These are phyloP conservation scores for Diorhabda carinulata DNA, from an alignment of 1,140 invertebrate genomes.

Conservation along the genomic window DNA sequence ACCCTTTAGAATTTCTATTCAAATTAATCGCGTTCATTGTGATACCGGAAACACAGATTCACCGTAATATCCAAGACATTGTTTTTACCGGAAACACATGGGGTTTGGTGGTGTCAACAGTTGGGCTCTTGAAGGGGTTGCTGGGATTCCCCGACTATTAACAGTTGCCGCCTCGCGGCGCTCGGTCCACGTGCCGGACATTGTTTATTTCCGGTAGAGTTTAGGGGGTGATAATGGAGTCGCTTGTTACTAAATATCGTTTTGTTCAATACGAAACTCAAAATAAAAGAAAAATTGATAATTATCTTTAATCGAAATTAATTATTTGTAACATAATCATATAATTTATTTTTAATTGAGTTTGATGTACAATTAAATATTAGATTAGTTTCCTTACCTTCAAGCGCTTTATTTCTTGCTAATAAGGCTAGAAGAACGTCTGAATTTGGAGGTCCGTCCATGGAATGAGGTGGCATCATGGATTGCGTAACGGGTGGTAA, in stretches of 20 bases:
- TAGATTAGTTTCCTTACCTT: constrained; percentile 59
- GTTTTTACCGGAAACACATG: constrained; percentile 25
- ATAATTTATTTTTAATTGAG: too few species aligned
- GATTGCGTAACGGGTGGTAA: constrained; percentile 42
- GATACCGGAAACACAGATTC: constrained; percentile 31
- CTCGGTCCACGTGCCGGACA: constrained; percentile 12
- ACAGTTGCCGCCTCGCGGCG: constrained; percentile 17
- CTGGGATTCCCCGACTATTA: constrained; percentile 17
- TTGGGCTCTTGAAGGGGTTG: constrained; percentile 25
- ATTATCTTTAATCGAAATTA: too few species aligned
- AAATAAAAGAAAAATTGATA: too few species aligned
- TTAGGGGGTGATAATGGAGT: background rate
- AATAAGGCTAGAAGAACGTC: constrained; percentile 78
- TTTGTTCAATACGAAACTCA: too few species aligned
- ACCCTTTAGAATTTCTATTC: background rate
- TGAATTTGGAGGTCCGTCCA: constrained; percentile 61
- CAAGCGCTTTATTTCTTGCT: constrained; percentile 79
- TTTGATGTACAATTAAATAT: background rate
- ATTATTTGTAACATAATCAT: too few species aligned
- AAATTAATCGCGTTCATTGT: constrained; percentile 10
- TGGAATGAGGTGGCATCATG: constrained; percentile 43
- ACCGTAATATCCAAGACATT: constrained; percentile 27
- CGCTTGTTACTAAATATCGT: too few species aligned
- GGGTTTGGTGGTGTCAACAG: constrained; percentile 27
- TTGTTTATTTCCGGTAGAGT: constrained; percentile 16